A percentile compares a stretch with the other conserved stretches of the same genome.
Conservation (phyloP, 1,140 invertebrate species). For the Augochlora pura region DNA sequence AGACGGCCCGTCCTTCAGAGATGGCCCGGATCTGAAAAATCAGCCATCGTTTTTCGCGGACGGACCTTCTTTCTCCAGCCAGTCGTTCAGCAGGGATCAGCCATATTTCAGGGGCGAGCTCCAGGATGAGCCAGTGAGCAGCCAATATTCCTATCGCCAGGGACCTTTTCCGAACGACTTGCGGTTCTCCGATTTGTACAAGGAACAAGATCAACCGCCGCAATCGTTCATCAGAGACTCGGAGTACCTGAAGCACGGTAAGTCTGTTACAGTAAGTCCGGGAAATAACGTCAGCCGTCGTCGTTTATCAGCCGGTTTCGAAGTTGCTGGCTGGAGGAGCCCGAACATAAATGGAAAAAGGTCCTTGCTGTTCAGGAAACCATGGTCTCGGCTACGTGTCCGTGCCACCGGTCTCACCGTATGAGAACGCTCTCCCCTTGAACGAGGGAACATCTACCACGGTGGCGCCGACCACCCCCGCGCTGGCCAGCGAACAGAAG, state of each 20-base stretch:
- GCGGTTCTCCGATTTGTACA: slow-evolving; percentile 25
- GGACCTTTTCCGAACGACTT: background rate
- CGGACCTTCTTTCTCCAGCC: slow-evolving; percentile 10
- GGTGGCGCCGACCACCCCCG: slow-evolving; percentile 16
- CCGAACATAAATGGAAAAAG: background rate
- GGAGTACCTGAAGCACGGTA: slow-evolving; percentile 68
- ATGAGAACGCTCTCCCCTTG: slow-evolving; percentile 51
- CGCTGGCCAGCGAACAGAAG: slow-evolving; percentile 11
- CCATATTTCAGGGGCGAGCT: background rate
- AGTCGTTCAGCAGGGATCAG: background rate
- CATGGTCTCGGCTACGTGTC: slow-evolving; percentile 66
- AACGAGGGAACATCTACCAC: slow-evolving; percentile 29
- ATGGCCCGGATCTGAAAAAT: slow-evolving; percentile 9
- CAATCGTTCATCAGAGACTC: slow-evolving; percentile 60
- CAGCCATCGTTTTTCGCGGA: slow-evolving; percentile 5
- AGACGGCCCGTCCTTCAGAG: background rate
- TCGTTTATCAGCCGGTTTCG: background rate
- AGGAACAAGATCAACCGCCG: slow-evolving; percentile 16
- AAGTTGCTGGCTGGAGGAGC: background rate
- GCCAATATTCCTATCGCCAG: slow-evolving; percentile 19
- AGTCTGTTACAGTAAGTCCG: background rate
- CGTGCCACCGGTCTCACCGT: slow-evolving; percentile 52
- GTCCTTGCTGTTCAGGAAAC: slow-evolving; percentile 55
- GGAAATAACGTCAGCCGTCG: too few relatives aligned
- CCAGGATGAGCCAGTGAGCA: background rate